phyloP scores from a whole-genome alignment of 2,113 vertebrate species.

The Podocnemis expansa region DNA sequence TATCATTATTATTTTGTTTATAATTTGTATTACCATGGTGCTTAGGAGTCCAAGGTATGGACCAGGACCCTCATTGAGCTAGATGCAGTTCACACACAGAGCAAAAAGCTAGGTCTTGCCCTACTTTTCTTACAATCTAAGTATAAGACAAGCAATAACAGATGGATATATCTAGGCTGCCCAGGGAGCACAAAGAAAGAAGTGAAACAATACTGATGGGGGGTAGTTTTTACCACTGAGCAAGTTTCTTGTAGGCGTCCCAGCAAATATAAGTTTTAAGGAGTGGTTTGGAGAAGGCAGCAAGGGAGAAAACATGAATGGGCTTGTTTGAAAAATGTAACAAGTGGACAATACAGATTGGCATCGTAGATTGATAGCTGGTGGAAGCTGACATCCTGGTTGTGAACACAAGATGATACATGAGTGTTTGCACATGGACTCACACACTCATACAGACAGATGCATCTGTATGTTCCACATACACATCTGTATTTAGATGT shows the following conservation, averaged over 20 bases:
- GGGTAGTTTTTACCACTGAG: rapidly evolving
- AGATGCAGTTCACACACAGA: neutral
- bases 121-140: neutral
- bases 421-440: neutral
- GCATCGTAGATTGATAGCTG: neutral
- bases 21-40: neutral
- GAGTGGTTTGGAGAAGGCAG: neutral
- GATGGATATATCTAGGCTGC: neutral
- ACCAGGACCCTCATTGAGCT: neutral
- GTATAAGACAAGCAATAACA: neutral
- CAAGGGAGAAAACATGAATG: neutral
- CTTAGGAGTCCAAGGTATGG: neutral
- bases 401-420: neutral
- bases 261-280: neutral
- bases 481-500: rapidly evolving
- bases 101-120: rapidly evolving
- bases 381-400: neutral
- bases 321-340: neutral
- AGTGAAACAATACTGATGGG: rapidly evolving
- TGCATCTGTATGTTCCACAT: neutral
- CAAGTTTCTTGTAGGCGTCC: rapidly evolving
- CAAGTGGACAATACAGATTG: neutral
- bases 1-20: neutral
- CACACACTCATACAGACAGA: neutral
- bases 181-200: neutral